Evolutionary conservation across 2,113 vertebrate species (phyloP), one percentile per base, ranked within the genome.

Genomic region (sheep (Ovis aries)): DNA sequence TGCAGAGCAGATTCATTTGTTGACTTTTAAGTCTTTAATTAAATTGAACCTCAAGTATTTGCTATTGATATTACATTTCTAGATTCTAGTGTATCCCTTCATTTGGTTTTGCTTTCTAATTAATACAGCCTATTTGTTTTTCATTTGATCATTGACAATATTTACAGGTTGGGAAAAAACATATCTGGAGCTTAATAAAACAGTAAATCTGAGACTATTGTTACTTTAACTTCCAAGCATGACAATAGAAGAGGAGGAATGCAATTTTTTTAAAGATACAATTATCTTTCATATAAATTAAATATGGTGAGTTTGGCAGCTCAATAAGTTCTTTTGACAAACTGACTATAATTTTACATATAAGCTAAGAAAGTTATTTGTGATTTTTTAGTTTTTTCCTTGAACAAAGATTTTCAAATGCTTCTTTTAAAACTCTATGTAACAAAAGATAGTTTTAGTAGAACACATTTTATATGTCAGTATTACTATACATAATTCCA

Each of bases 51-150:
- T 60, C 10, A 77, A 45, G 67, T 91, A 33, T 95, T 96, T 97
- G 74, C 57, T 67, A 55, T 60, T 55, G 45, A 87, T 88, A 85
- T 77, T 92, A 80, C 40, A 81, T 12, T 87, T 91, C 81, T 71
- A 67, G 10, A 88, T 85, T 29, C 40, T 57, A 59, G 52, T 85
- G 31, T 85, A 81, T 50, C 17, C 55, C 12, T 93, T 92, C 57
- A 94, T 77, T 96, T 95, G 80, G 8, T 89, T 94, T 93, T 94
- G 67, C 48, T 93, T 96, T 21, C 17, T 92, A 97, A 97, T 97
- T 86, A 95, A 96, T 93, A 77, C 83, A 89, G 88, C 88, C 93
- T 91, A 78, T 96, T 98, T 97, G 62, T 57, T 95, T 96, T 96
- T 60, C 40, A 90, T 90, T 88, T 95, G 95, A 87, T 97, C 89